Evolutionary conservation across 2,797 vertebrate genomes (phyloP), one percentile per base, ranked within the genome.

Genomic region (Numenius phaeopus): DNA sequence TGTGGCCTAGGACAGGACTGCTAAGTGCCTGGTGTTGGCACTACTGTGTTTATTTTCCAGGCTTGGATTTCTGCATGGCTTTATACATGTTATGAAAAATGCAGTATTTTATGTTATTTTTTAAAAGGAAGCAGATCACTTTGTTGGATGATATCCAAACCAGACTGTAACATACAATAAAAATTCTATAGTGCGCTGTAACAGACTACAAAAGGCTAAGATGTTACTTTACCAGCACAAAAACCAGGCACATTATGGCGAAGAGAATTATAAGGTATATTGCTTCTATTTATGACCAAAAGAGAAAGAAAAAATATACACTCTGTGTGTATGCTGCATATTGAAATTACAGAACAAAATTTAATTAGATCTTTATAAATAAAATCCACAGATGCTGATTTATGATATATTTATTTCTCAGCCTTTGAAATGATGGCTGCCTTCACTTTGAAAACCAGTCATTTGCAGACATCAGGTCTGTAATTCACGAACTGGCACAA

Each of bases 131-230:
- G 89, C 95, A 96, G 95, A 95, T 93, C 90, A 1, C 76, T 96
- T 21, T 82, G 69, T 83, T 97, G 97, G 97, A 90, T 72, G 79
- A 54, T 78, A 70, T 91, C 95, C 95, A 96, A 96, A 91, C 84
- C 96, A 96, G 93, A 82, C 94, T 91, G 42, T 89, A 96, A 73
- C 92, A 86, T 95, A 88, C 92, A 82, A 88, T 97, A 93, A 94
- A 92, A 95, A 88, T 95, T 79, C 94, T 96, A 61, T 94, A 93
- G 89, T 29, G 46, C 20, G 5, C 84, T 96, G 54, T 58, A 96
- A 77, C 71, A 87, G 87, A 57, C 83, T 87, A 72, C 92, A 95
- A 82, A 92, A 90, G 87, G 50, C 76, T 84, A 9, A 88, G 89
- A 94, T 88, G 84, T 93, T 71, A 59, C 84, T 91, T 59, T 61